Evolutionary conservation across 2,888 invertebrate species (phyloP).

Genomic region (Yponomeuta plumbellus): DNA sequence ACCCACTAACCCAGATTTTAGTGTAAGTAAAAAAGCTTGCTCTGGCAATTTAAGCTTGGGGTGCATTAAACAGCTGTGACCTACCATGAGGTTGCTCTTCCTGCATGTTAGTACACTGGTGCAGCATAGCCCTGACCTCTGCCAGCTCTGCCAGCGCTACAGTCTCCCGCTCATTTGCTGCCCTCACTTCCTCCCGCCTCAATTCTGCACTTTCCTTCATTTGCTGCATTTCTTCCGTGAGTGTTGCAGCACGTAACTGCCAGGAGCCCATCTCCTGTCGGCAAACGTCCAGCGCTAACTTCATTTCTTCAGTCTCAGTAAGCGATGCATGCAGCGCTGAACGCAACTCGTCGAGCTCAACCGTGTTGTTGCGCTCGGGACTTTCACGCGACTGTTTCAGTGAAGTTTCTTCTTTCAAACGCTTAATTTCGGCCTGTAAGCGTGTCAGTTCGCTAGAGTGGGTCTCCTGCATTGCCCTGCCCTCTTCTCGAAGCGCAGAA

Average conservation of each 20-base stretch:
- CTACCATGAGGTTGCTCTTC: slow-evolving; percentile 61
- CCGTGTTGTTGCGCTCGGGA: slow-evolving; percentile 47
- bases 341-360: slow-evolving; percentile 55
- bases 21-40: slow-evolving; percentile 12
- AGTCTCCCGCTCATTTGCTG: slow-evolving; percentile 54
- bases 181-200: slow-evolving; percentile 51
- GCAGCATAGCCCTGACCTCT: slow-evolving; percentile 55
- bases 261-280: slow-evolving; percentile 47
- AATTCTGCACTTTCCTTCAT: slow-evolving; percentile 53
- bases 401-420: slow-evolving; percentile 52
- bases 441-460: slow-evolving; percentile 51
- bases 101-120: slow-evolving; percentile 51
- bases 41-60: background rate
- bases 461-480: slow-evolving; percentile 45
- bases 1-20: too few species aligned
- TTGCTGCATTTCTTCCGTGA: slow-evolving; percentile 50
- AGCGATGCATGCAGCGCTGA: slow-evolving; percentile 41
- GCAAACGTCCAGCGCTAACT: slow-evolving; percentile 49
- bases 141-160: slow-evolving; percentile 55
- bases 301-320: slow-evolving; percentile 46
- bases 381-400: slow-evolving; percentile 39
- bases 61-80: slow-evolving; percentile 3
- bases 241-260: slow-evolving; percentile 54
- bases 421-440: slow-evolving; percentile 46
- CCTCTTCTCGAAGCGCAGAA: slow-evolving; percentile 47